These are phyloP conservation scores for Zele albiditarsus DNA, from an alignment of 2,888 invertebrate genomes.

Conservation along the genomic window DNA sequence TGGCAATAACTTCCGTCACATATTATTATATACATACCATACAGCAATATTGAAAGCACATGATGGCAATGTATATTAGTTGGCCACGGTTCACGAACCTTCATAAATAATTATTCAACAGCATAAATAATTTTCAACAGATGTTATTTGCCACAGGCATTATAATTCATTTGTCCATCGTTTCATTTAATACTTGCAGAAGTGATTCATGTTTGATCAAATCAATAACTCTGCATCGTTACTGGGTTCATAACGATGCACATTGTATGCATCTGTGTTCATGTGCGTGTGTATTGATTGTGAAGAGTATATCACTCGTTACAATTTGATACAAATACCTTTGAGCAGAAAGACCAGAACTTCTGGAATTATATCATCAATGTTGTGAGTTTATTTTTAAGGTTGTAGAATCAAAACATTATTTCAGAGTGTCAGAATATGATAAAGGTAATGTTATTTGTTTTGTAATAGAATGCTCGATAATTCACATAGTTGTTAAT, in stretches of 20 bases:
- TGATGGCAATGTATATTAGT: not conserved
- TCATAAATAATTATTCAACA: not conserved
- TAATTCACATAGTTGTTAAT: too few species aligned
- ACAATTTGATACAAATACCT: not conserved
- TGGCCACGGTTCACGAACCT: conserved; percentile 1
- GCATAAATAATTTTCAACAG: conserved; percentile 8
- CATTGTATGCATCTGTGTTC: too few species aligned
- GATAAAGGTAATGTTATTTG: too few species aligned
- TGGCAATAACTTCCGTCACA: not conserved
- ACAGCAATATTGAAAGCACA: not conserved
- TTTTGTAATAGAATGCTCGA: too few species aligned
- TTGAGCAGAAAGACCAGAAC: too few species aligned
- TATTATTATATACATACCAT: not conserved
- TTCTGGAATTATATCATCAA: too few species aligned
- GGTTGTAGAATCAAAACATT: too few species aligned
- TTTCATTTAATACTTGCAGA: not conserved
- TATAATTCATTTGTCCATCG: not conserved
- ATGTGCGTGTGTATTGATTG: not conserved
- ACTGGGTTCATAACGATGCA: too few species aligned
- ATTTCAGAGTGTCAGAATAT: too few species aligned
- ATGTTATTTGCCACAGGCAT: not conserved
- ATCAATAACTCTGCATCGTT: not conserved
- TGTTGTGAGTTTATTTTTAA: too few species aligned
- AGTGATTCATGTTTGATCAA: conserved; percentile 1
- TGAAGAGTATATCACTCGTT: not conserved